These are phyloP conservation scores for Platysteira castanea DNA, from an alignment of 2,113 vertebrate genomes.

Conservation along the genomic window DNA sequence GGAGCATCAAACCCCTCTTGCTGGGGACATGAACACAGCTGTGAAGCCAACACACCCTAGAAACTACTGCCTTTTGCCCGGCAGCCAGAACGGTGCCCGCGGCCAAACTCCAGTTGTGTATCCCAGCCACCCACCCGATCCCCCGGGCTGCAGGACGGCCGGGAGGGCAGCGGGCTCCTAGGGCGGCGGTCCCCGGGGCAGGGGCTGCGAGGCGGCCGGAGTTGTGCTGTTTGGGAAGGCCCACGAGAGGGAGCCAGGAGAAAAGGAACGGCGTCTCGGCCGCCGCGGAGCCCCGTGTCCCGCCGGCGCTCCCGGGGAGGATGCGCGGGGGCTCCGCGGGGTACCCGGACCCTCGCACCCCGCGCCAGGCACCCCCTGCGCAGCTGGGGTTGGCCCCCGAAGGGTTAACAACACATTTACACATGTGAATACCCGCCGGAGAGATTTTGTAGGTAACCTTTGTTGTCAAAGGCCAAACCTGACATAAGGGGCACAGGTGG, in stretches of 20 bases:
- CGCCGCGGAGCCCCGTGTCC: not conserved
- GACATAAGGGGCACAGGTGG: not conserved
- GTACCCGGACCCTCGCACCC: not conserved
- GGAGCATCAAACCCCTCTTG: not conserved
- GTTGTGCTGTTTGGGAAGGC: not conserved
- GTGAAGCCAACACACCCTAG: not conserved
- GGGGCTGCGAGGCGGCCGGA: not conserved
- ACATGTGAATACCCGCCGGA: rapidly evolving
- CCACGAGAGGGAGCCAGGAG: constrained; percentile 65
- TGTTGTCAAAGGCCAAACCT: not conserved
- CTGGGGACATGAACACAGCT: not conserved
- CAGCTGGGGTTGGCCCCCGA: rapidly evolving
- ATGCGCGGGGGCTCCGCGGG: not conserved
- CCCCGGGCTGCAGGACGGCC: rapidly evolving
- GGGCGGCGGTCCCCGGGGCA: not conserved
- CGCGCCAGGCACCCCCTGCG: not conserved
- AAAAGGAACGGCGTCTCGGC: not conserved
- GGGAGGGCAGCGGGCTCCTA: not conserved
- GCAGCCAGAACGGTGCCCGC: not conserved
- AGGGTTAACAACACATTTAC: not conserved
- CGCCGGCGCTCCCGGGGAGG: not conserved
- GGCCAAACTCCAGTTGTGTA: rapidly evolving
- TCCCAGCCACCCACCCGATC: too few relatives aligned
- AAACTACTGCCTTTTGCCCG: not conserved
- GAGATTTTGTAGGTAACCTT: rapidly evolving